Evolutionary conservation across 2,797 vertebrate species (phyloP).

Genomic region (Otolemur crassicaudatus): DNA sequence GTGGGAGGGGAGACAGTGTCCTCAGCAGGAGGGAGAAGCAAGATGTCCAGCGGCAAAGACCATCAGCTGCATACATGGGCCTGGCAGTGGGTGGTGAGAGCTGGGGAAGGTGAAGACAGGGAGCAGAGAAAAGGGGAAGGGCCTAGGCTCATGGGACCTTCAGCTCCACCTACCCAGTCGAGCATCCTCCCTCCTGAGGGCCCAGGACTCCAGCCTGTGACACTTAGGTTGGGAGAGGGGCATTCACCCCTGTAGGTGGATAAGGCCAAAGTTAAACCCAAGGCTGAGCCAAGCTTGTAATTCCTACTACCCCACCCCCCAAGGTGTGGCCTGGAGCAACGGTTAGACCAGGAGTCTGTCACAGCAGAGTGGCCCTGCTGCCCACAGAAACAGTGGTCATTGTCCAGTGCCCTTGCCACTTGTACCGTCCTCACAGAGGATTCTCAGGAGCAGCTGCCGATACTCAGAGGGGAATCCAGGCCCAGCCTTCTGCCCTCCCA

Average conservation of each 20-base stretch:
- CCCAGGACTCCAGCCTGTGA: background rate
- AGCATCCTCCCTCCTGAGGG: background rate
- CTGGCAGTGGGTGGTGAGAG: background rate
- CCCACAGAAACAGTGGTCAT: background rate
- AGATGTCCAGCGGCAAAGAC: background rate
- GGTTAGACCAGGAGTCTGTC: background rate
- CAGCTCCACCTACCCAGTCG: background rate
- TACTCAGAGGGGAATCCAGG: background rate
- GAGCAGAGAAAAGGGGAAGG: background rate
- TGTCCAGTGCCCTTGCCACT: background rate
- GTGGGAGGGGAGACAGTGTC: background rate
- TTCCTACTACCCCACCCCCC: background rate
- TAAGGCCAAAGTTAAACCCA: background rate
- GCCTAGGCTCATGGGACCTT: background rate
- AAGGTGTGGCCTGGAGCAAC: background rate
- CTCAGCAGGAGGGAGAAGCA: background rate
- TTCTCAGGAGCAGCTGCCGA: background rate
- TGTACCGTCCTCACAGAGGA: background rate
- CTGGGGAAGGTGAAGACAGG: background rate
- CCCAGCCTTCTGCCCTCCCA: background rate
- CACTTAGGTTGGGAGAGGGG: background rate
- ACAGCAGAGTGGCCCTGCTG: background rate
- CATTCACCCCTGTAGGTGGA: background rate
- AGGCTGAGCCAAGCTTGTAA: background rate
- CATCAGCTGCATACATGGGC: background rate